Evolutionary conservation across 35 echinoderm and acorn worm species (phyloP), one percentile per base, ranked within the genome.

Genomic region (Ptychodera flava): DNA sequence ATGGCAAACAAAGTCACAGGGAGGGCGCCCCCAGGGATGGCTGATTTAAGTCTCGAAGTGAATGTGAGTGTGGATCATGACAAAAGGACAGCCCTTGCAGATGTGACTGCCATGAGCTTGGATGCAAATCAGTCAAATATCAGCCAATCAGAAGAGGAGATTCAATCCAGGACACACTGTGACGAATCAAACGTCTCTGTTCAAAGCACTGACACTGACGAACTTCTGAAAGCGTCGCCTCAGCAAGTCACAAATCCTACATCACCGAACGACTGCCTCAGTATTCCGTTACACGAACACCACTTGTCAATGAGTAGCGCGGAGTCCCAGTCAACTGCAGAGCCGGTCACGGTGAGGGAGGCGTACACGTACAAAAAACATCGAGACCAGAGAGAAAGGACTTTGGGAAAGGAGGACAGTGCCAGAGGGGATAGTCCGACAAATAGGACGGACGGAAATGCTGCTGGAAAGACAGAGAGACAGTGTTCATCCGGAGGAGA

Each of bases 401-500:
- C n/a, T 31, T 38, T 35, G 16, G 76, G 34, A 81, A 79, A 82
- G 78, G 34, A 37, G 34, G 15, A 37, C 36, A 79, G 33, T 38
- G 79, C 28, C 27, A 33, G 28, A 15, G 35, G 31, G 45, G 78
- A 86, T 22, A 30, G 36, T 33, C 75, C 35, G 31, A 79, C 34
- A 36, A 77, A 27, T 84, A 77, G 75, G 77, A 33, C 37, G 76
- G 84, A 86, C 16, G 32, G 34, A 14, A 35, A 32, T 79, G 86
- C 22, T 81, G 83, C 30, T 79, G 84, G 84, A 53, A 35, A 90
- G n/a, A 16, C 16, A 78, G 76, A 35, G 80, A 35, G 22, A 28
- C 14, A 30, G 14, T 16, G 32, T 12, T 31, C n/a, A 1, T 35
- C 31, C 10, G 33, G 34, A 32, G 79, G 1, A 81, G 80, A 30